Conservation (phyloP, 2,888 invertebrate genomes). For the Macrosoma leucophasiata region DNA sequence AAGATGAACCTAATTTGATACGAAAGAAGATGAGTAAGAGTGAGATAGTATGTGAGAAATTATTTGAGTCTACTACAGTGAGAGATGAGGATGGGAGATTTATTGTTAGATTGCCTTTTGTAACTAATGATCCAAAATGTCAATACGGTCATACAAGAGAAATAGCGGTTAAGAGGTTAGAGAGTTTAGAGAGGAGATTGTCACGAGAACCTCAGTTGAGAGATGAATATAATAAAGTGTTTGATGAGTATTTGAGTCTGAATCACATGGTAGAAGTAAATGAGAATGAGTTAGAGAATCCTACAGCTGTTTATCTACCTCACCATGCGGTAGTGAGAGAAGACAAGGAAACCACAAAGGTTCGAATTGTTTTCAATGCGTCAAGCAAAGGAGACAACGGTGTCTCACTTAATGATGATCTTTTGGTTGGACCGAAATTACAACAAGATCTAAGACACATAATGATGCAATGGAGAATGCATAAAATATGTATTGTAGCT, state of each 20-base stretch:
- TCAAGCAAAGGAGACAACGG: slow-evolving; percentile 18
- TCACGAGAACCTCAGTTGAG: too few species aligned
- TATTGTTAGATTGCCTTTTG: slow-evolving; percentile 8
- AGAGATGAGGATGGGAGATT: slow-evolving; percentile 18
- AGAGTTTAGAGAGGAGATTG: slow-evolving; percentile 19
- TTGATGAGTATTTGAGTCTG: too few species aligned
- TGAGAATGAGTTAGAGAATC: too few species aligned
- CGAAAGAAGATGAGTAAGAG: slow-evolving; percentile 6
- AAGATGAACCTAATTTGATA: slow-evolving; percentile 12
- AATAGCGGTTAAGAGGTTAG: slow-evolving; percentile 20
- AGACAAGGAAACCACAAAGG: slow-evolving; percentile 18
- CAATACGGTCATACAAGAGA: slow-evolving; percentile 13
- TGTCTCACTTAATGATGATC: slow-evolving; percentile 24
- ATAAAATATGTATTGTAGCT: slow-evolving; percentile 18
- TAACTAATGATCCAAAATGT: slow-evolving; percentile 11
- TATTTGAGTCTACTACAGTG: slow-evolving; percentile 20
- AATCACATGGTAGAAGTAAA: too few species aligned
- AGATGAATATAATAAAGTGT: too few species aligned
- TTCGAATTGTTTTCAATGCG: slow-evolving; percentile 20
- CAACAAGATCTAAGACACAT: slow-evolving; percentile 29
- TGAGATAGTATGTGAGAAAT: slow-evolving; percentile 11
- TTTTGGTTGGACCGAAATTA: slow-evolving; percentile 27
- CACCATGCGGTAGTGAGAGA: slow-evolving; percentile 31
- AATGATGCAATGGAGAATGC: slow-evolving; percentile 24
- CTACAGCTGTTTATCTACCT: slow-evolving; percentile 27